Evolutionary conservation across 2,797 vertebrate genomes (phyloP).

Genomic region (Ceryle rudis): DNA sequence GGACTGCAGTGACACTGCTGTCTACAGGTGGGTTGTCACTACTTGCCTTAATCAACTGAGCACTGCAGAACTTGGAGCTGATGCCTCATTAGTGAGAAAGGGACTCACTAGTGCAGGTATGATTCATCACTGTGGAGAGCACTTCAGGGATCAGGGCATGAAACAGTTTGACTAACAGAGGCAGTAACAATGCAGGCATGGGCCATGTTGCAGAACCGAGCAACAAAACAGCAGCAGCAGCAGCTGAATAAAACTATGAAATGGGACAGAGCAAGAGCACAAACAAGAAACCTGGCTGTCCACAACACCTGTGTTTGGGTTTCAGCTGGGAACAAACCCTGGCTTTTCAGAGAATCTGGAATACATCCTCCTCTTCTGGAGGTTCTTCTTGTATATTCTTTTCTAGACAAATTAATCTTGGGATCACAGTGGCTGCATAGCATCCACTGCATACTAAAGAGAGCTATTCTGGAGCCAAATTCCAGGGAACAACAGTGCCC

Average conservation of each 20-base stretch:
- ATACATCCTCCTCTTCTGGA: conserved; percentile 24
- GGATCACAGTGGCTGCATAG: conserved; percentile 41
- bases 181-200: background rate
- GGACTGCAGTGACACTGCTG: background rate
- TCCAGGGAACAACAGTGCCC: conserved; percentile 40
- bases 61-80: conserved; percentile 37
- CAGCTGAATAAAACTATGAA: background rate
- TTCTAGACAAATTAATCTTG: conserved; percentile 68
- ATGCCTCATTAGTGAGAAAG: conserved; percentile 40
- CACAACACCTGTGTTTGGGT: background rate
- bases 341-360: background rate
- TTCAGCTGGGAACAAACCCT: background rate
- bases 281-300: background rate
- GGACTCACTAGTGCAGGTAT: conserved; percentile 40
- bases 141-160: conserved; percentile 25
- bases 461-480: conserved; percentile 52
- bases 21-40: conserved; percentile 25
- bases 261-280: background rate
- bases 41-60: background rate
- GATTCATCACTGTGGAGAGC: conserved; percentile 48
- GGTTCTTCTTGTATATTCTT: conserved; percentile 42
- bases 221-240: background rate
- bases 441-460: conserved; percentile 66
- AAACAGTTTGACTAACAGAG: background rate
- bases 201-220: conserved; percentile 2